Percentiles rank a stretch among this genome's conserved stretches.
phyloP scores from a whole-genome alignment of 2,113 vertebrate species.

The Romanogobio albipinnatus region DNA sequence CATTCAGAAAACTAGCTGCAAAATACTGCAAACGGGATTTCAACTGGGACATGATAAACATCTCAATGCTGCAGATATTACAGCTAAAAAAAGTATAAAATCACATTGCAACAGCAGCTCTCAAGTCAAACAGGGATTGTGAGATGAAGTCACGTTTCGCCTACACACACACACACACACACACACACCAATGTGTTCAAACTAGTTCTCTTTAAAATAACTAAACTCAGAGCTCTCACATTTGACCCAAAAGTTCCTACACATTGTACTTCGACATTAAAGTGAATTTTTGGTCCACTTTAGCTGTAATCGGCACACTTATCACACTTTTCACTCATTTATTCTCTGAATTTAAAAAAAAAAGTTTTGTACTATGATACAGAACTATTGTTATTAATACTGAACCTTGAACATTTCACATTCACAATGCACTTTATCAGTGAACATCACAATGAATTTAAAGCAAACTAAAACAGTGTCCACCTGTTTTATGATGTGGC shows the following conservation, averaged over 20 bases:
- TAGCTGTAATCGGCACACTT: too few species aligned
- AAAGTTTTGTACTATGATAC: too few species aligned
- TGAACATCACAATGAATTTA: not conserved
- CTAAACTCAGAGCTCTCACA: too few species aligned
- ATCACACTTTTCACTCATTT: not conserved
- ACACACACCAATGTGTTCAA: too few species aligned
- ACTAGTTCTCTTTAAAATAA: too few species aligned
- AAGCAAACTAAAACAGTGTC: not conserved
- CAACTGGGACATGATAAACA: not conserved
- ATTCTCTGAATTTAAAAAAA: not conserved
- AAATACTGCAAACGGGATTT: not conserved
- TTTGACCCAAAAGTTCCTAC: too few species aligned
- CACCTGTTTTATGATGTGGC: not conserved
- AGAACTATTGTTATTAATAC: not conserved
- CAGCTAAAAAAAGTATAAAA: not conserved
- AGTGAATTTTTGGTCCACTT: too few species aligned
- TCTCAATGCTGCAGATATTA: not conserved
- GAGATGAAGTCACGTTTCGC: not conserved
- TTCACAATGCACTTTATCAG: not conserved
- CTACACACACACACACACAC: not conserved
- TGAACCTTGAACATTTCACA: not conserved
- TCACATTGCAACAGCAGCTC: not conserved
- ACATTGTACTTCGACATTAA: too few species aligned
- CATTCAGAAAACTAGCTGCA: not conserved
- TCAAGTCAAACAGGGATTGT: not conserved